A percentile compares a stretch with the other conserved stretches of the same genome.
These are phyloP conservation scores for Corella eumyota DNA, from an alignment of 23 tunicate genomes.

Conservation along the genomic window DNA sequence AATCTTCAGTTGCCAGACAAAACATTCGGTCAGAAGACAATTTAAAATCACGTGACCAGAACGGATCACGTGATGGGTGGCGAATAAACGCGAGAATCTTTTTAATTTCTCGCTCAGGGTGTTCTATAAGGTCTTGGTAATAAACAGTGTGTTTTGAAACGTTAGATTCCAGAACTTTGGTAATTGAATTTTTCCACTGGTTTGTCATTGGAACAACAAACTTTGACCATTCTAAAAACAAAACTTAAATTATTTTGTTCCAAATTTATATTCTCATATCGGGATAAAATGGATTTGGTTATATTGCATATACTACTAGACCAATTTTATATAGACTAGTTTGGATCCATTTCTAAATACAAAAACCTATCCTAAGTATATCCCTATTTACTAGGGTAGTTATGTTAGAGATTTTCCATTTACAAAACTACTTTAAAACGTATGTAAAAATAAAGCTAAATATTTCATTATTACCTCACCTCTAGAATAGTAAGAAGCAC, in stretches of 20 bases:
- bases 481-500: not conserved
- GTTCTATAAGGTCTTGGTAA: slow-evolving; percentile 15
- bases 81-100: not conserved
- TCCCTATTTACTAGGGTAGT: too few relatives aligned
- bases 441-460: not conserved
- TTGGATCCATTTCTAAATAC: too few relatives aligned
- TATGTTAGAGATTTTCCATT: too few relatives aligned
- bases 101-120: not conserved
- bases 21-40: not conserved
- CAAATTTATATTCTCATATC: too few relatives aligned
- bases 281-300: too few relatives aligned
- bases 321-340: too few relatives aligned
- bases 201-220: slow-evolving; percentile 7
- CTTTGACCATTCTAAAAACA: slow-evolving; percentile 23
- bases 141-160: slow-evolving; percentile 9
- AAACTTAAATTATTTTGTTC: not conserved
- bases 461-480: not conserved
- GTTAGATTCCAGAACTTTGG: not conserved
- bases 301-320: too few relatives aligned
- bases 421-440: too few relatives aligned
- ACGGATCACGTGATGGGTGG: too few relatives aligned
- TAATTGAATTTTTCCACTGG: slow-evolving; percentile 6
- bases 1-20: not conserved
- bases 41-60: not conserved
- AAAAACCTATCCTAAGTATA: too few relatives aligned